phyloP scores from a whole-genome alignment of 2,888 invertebrate species.

The Machimus atricapillus region DNA sequence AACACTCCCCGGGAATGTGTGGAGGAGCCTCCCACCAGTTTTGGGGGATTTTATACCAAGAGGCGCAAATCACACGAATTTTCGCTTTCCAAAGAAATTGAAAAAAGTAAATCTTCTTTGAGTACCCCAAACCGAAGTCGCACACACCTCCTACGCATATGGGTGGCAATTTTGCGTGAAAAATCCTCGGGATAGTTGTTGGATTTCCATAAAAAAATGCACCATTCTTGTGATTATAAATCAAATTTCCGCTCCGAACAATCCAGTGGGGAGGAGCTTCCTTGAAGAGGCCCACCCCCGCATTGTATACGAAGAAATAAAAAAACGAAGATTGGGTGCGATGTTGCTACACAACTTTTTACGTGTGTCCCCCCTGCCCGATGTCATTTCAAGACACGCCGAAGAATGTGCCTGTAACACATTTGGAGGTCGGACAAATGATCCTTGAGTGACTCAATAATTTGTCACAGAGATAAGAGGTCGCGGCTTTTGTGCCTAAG shows the following conservation, averaged over 20 bases:
- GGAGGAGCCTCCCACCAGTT: not conserved
- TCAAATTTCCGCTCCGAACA: not conserved
- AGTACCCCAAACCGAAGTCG: not conserved
- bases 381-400: not conserved
- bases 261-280: not conserved
- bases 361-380: not conserved
- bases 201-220: not conserved
- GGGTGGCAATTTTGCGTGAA: not conserved
- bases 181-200: not conserved
- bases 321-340: not conserved
- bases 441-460: constrained; percentile 4
- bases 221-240: not conserved
- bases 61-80: not conserved
- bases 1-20: not conserved
- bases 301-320: not conserved
- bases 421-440: constrained; percentile 6
- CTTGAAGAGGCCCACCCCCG: not conserved
- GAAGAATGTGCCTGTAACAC: not conserved
- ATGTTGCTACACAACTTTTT: not conserved
- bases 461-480: constrained; percentile 19
- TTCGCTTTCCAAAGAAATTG: not conserved
- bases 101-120: not conserved
- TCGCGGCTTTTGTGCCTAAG: constrained; percentile 1
- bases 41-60: not conserved
- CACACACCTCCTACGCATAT: not conserved